Conservation (phyloP, 2,888 invertebrate species). For the Halictus quadricinctus region DNA sequence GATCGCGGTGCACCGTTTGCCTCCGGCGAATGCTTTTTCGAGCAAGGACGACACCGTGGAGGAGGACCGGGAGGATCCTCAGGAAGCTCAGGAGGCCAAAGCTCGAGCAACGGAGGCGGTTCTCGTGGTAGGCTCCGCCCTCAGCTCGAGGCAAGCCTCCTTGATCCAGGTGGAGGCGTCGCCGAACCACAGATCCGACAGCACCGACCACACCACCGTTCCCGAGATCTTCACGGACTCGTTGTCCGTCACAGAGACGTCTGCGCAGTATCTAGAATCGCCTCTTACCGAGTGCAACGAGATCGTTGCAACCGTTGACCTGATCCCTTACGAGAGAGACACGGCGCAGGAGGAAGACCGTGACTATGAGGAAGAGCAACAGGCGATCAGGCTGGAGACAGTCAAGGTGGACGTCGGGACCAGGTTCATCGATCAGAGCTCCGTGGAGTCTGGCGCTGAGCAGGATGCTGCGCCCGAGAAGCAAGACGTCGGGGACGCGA, state of each 20-base stretch:
- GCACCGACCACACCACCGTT: constrained; percentile 77
- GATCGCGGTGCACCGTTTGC: constrained; percentile 90
- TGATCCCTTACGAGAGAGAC: constrained; percentile 77
- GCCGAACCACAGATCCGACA: constrained; percentile 78
- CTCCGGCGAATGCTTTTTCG: constrained; percentile 93
- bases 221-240: constrained; percentile 79
- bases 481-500: constrained; percentile 4
- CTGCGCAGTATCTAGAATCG: constrained; percentile 79
- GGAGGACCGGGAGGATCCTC: constrained; percentile 79
- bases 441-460: constrained; percentile 77
- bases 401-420: constrained; percentile 72
- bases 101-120: background rate
- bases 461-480: constrained; percentile 52
- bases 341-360: constrained; percentile 23
- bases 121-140: background rate
- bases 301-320: constrained; percentile 72
- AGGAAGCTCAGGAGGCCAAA: constrained; percentile 28
- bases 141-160: constrained; percentile 58
- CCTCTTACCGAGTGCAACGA: constrained; percentile 80
- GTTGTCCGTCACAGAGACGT: constrained; percentile 78
- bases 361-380: background rate
- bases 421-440: constrained; percentile 80
- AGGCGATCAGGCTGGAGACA: constrained; percentile 33
- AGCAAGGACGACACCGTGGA: constrained; percentile 95
- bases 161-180: constrained; percentile 71